These are phyloP conservation scores for Drosophila mauritiana DNA, from an alignment of 1,140 invertebrate species.

Conservation along the genomic window DNA sequence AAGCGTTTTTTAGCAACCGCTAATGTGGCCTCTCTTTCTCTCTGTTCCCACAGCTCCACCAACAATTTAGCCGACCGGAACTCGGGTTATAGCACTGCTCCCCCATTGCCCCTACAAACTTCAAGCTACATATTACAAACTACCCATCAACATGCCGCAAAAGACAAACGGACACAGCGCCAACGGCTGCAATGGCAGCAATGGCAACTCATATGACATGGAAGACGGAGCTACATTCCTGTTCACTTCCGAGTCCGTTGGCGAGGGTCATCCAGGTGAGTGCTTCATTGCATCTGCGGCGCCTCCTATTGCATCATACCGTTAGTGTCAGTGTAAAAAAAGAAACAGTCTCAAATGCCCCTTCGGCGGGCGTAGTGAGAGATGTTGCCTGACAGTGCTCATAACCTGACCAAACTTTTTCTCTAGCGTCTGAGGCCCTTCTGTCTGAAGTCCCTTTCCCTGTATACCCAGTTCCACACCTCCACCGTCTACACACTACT, in stretches of 20 bases:
- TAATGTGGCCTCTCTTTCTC: conserved; percentile 12
- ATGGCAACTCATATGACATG: conserved; percentile 88
- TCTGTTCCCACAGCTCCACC: conserved; percentile 41
- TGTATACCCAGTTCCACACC: not conserved
- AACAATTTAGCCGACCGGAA: conserved; percentile 12
- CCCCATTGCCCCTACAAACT: not conserved
- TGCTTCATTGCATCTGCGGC: conserved; percentile 33
- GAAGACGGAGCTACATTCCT: conserved; percentile 95
- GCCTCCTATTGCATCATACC: conserved; percentile 57
- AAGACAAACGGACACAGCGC: conserved; percentile 74
- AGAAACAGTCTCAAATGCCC: conserved; percentile 2
- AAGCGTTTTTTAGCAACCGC: conserved; percentile 14
- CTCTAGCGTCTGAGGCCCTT: conserved; percentile 20
- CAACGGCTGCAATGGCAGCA: conserved; percentile 89
- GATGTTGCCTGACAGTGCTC: conserved; percentile 16
- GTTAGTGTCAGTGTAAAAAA: conserved; percentile 4
- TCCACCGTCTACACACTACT: not conserved
- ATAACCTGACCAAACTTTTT: conserved; percentile 41
- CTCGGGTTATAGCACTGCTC: conserved; percentile 9
- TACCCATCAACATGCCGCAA: conserved; percentile 73
- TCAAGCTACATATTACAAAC: conserved; percentile 17
- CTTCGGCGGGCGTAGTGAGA: not conserved
- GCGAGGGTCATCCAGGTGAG: conserved; percentile 98
- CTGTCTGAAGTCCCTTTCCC: not conserved
- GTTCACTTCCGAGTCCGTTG: conserved; percentile 99